Base-by-base conservation (phyloP, 2,797 vertebrate species). In the Microcaecilia unicolor region DNA sequence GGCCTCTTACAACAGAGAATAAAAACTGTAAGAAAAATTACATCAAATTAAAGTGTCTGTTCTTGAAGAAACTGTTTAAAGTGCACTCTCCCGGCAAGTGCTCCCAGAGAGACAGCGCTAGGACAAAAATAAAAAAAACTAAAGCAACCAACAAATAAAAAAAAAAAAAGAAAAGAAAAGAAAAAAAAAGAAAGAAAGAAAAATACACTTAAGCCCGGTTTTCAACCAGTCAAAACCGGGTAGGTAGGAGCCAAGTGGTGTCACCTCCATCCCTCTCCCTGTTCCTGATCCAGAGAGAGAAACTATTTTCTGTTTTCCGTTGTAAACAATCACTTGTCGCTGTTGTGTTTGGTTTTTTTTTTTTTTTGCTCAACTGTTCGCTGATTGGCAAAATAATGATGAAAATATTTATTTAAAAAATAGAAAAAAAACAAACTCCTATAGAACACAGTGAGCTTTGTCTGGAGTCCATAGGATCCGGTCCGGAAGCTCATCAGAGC, bases 311-410 rank as follows among this genome's bases (percentile, higher is more conserved):
- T 87, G 86, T 82, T 69, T 69, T 81, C 74, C 67, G 76, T 74
- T 89, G 88, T 91, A 92, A 95, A 97, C 90, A 91, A 89, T 91
- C 87, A 73, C 39, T 66, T 52, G 63, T 64, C 58, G 62, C 36
- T 70, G 64, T n/a, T n/a, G n/a, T 53, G 58, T n/a, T n/a, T n/a
- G n/a, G n/a, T n/a, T n/a, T n/a, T n/a, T n/a, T n/a, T 38, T 67
- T 58, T 70, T 77, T 74, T 81, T 75, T 67, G 74, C 77, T 73
- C 76, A 80, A 70, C 79, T 58, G 68, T 76, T 72, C 76, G 79
- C 72, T 81, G 74, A 67, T 76, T 77, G 76, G 74, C 70, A 80
- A 75, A 81, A 76, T 62, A 58, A 78, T 81, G 74, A 78, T 72
- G n/a, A n/a, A 70, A 56, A 62, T 71, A 57, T 70, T 74, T 72